Evolutionary conservation across 1,140 invertebrate genomes (phyloP).

Genomic region (Octopus sinensis): DNA sequence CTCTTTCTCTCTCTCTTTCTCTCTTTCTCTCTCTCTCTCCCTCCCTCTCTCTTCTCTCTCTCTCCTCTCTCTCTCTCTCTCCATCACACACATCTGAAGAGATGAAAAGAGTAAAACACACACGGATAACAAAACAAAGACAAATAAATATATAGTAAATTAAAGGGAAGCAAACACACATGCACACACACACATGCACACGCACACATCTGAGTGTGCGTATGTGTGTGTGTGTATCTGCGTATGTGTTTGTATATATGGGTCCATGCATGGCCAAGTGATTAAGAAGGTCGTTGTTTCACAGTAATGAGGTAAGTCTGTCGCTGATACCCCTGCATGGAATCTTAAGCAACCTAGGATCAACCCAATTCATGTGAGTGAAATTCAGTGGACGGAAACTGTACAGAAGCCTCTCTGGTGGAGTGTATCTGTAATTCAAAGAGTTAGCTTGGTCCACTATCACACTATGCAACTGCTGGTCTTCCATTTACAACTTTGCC

Average conservation of each 20-base stretch:
- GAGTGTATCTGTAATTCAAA: no score
- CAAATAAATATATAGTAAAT: background rate
- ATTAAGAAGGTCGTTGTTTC: no score
- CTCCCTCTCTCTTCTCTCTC: background rate
- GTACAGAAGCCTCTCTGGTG: no score
- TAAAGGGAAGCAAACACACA: background rate
- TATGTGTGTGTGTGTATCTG: background rate
- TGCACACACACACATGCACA: background rate
- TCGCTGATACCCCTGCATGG: no score
- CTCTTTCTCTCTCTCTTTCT: constrained; percentile 11
- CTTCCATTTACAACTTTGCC: no score
- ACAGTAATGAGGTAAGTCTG: no score
- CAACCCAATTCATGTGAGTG: no score
- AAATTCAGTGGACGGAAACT: no score
- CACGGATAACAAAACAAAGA: background rate
- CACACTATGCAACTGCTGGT: no score
- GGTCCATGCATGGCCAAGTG: no score
- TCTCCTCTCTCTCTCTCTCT: constrained; percentile 12
- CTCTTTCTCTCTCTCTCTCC: background rate
- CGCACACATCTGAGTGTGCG: background rate
- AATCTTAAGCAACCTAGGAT: no score
- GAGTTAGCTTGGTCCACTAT: no score
- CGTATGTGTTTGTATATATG: background rate
- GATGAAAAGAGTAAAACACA: background rate
- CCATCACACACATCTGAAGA: background rate